These are phyloP conservation scores for Heteromormyrus szaboi DNA, from an alignment of 2,797 vertebrate genomes.

Conservation along the genomic window DNA sequence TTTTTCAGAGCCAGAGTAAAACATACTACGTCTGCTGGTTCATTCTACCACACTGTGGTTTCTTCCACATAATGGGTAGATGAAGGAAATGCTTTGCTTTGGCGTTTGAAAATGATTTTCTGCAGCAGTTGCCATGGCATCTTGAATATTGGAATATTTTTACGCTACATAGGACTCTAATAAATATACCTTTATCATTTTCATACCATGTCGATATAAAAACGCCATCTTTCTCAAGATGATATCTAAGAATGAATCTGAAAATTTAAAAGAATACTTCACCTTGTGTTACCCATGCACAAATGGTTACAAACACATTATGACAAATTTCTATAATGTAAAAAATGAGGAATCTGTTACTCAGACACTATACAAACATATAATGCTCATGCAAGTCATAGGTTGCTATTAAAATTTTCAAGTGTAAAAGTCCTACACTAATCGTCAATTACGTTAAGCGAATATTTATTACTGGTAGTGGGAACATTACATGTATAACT, in stretches of 20 bases:
- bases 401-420: background rate
- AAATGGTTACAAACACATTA: conserved; percentile 43
- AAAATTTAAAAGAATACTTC: conserved; percentile 78
- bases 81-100: background rate
- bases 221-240: conserved; percentile 77
- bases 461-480: background rate
- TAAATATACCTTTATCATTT: conserved; percentile 76
- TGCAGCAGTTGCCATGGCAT: conserved; percentile 71
- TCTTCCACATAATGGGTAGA: conserved; percentile 5
- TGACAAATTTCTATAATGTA: conserved; percentile 13
- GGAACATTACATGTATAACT: conserved; percentile 12
- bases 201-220: conserved; percentile 79
- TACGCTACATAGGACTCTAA: conserved; percentile 63
- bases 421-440: conserved; percentile 4
- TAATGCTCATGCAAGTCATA: conserved; percentile 4
- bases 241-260: conserved; percentile 80
- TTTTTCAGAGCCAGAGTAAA: background rate
- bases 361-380: conserved; percentile 2
- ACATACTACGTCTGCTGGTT: background rate
- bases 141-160: conserved; percentile 56
- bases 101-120: conserved; percentile 24
- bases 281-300: conserved; percentile 70
- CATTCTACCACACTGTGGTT: background rate
- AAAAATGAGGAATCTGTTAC: conserved; percentile 6
- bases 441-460: background rate